These are phyloP conservation scores for Salvator merianae DNA, from an alignment of 2,113 vertebrate species.

Conservation along the genomic window DNA sequence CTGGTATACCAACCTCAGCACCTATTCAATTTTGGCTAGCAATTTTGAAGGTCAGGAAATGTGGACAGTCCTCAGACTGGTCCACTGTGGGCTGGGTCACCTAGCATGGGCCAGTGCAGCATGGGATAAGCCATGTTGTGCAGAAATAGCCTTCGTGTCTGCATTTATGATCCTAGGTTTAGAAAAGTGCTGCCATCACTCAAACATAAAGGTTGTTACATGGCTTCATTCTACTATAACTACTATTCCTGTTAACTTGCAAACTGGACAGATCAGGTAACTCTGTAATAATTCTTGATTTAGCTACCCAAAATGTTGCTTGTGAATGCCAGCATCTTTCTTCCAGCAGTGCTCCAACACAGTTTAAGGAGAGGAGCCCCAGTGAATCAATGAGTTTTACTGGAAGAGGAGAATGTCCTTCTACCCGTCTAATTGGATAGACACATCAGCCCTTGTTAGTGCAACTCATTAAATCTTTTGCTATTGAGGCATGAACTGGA, in stretches of 20 bases:
- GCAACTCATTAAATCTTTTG: constrained; percentile 59
- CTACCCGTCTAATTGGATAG: constrained; percentile 57
- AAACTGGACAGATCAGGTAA: constrained; percentile 30
- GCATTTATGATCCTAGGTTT: background rate
- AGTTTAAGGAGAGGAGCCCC: constrained; percentile 38
- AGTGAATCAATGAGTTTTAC: constrained; percentile 57
- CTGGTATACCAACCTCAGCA: too few species aligned
- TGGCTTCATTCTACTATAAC: background rate
- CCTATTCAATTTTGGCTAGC: too few species aligned
- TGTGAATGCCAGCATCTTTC: constrained; percentile 20
- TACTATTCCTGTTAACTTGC: background rate
- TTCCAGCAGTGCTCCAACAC: background rate
- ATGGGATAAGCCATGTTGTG: too few species aligned
- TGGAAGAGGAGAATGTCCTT: constrained; percentile 41
- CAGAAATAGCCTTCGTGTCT: background rate
- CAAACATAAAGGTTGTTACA: background rate
- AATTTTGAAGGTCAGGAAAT: too few species aligned
- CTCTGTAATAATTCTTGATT: constrained; percentile 20
- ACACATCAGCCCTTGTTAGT: constrained; percentile 64
- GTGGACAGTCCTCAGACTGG: too few species aligned
- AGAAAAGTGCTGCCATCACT: background rate
- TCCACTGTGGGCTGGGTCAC: too few species aligned
- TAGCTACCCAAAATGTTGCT: background rate
- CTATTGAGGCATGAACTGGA: constrained; percentile 54
- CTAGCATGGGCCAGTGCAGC: too few species aligned